These are phyloP conservation scores for Cyclophora punctaria DNA, from an alignment of 2,888 invertebrate genomes.

Conservation along the genomic window DNA sequence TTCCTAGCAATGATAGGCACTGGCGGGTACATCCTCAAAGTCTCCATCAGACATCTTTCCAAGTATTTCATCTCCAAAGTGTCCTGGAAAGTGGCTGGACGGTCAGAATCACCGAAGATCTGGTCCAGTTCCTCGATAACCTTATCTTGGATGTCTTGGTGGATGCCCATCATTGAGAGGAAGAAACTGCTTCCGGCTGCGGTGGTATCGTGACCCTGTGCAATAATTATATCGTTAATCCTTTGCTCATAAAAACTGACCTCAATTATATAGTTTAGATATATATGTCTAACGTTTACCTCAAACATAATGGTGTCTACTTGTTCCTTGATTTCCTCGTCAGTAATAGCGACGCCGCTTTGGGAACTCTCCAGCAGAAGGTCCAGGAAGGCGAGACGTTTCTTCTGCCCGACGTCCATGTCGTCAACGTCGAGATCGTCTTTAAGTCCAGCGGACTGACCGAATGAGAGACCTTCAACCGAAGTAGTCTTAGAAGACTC, in stretches of 20 bases:
- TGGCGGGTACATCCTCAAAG: slow-evolving; percentile 85
- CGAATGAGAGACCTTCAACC: slow-evolving; percentile 81
- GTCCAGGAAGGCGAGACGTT: slow-evolving; percentile 90
- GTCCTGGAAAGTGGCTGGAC: slow-evolving; percentile 86
- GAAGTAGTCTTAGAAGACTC: slow-evolving; percentile 43
- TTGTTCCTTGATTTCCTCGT: slow-evolving; percentile 88
- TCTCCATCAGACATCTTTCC: slow-evolving; percentile 87
- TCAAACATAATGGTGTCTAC: slow-evolving; percentile 92
- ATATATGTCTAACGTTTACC: slow-evolving; percentile 52
- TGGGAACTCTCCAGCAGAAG: slow-evolving; percentile 86
- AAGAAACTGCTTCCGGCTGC: slow-evolving; percentile 88
- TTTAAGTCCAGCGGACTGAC: slow-evolving; percentile 81
- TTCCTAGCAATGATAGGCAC: slow-evolving; percentile 85
- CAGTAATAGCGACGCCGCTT: slow-evolving; percentile 81
- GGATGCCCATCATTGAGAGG: slow-evolving; percentile 84
- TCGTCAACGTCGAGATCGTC: slow-evolving; percentile 89
- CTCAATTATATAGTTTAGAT: neutral
- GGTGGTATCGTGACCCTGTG: slow-evolving; percentile 85
- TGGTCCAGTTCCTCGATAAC: slow-evolving; percentile 83
- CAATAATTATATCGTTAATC: too few species aligned
- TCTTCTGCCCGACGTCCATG: slow-evolving; percentile 85
- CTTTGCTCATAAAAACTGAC: too few species aligned
- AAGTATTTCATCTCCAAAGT: slow-evolving; percentile 90
- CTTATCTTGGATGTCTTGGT: slow-evolving; percentile 82
- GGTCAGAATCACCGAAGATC: slow-evolving; percentile 84